Conservation (phyloP, 2,888 invertebrate genomes). For the Diaprepes abbreviatus region DNA sequence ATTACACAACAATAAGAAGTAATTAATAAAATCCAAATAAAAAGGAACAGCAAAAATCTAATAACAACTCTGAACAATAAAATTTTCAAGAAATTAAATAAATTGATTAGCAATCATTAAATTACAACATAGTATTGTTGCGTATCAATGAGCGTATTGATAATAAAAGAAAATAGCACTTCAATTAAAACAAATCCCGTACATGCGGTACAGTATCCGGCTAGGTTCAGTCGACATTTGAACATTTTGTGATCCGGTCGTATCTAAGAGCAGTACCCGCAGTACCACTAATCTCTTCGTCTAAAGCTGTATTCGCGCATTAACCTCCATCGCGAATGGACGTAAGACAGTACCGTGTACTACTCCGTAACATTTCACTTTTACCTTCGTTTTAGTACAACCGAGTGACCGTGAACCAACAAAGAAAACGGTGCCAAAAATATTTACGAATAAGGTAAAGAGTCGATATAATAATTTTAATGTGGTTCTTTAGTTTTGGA, state of each 20-base stretch:
- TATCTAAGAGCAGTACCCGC: slow-evolving; percentile 22
- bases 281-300: slow-evolving; percentile 33
- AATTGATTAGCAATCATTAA: neutral
- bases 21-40: neutral
- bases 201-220: slow-evolving; percentile 29
- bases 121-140: neutral
- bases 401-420: slow-evolving; percentile 47
- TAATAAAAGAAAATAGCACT: slow-evolving; percentile 10
- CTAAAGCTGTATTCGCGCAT: slow-evolving; percentile 55
- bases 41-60: neutral
- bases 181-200: slow-evolving; percentile 11
- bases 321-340: slow-evolving; percentile 59
- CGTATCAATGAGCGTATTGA: neutral
- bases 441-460: slow-evolving; percentile 44
- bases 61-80: no score
- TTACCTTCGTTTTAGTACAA: slow-evolving; percentile 57
- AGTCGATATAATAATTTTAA: no score
- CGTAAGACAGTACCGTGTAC: slow-evolving; percentile 57
- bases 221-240: slow-evolving; percentile 9
- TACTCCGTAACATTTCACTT: slow-evolving; percentile 57
- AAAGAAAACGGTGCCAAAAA: slow-evolving; percentile 46
- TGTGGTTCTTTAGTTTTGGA: slow-evolving; percentile 6
- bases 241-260: slow-evolving; percentile 25
- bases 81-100: neutral
- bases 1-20: no score